Evolutionary conservation across 2,113 vertebrate species (phyloP).

Genomic region (Chitala chitala): DNA sequence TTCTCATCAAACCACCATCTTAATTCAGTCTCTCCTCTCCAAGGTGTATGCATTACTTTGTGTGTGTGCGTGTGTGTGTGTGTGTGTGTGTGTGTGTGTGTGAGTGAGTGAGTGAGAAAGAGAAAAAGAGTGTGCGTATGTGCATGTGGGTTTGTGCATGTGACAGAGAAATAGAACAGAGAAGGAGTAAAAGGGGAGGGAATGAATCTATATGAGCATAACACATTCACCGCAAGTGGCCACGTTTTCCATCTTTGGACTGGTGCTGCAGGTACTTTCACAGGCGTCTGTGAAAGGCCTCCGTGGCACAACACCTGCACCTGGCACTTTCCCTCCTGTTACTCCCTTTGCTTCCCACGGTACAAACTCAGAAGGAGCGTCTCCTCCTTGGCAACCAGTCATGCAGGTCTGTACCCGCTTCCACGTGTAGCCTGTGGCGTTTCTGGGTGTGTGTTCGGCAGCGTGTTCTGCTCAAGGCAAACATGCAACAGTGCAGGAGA

Average conservation of each 20-base stretch:
- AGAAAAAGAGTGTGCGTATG: background rate
- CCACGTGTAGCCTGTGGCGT: background rate
- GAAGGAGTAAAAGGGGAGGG: background rate
- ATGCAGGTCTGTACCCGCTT: background rate
- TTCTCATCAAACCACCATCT: constrained; percentile 55
- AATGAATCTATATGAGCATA: background rate
- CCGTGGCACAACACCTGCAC: background rate
- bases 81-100: constrained; percentile 26
- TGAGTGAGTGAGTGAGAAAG: background rate
- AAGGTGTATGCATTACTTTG: constrained; percentile 27
- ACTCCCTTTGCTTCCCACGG: background rate
- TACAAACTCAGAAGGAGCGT: background rate
- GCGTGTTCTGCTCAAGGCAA: constrained; percentile 5
- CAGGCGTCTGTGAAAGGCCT: background rate
- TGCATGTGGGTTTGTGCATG: constrained; percentile 26
- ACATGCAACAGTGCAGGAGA: constrained; percentile 1
- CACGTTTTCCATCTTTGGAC: background rate
- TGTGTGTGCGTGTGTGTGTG: constrained; percentile 15
- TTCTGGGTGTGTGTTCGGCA: background rate
- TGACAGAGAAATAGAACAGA: background rate
- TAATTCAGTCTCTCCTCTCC: constrained; percentile 25
- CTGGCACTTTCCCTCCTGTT: background rate
- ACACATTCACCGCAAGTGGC: background rate
- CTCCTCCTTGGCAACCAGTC: background rate
- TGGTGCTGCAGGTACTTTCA: background rate